These are phyloP conservation scores for Catharus bicknelli DNA, from an alignment of 2,113 vertebrate species.

Conservation along the genomic window DNA sequence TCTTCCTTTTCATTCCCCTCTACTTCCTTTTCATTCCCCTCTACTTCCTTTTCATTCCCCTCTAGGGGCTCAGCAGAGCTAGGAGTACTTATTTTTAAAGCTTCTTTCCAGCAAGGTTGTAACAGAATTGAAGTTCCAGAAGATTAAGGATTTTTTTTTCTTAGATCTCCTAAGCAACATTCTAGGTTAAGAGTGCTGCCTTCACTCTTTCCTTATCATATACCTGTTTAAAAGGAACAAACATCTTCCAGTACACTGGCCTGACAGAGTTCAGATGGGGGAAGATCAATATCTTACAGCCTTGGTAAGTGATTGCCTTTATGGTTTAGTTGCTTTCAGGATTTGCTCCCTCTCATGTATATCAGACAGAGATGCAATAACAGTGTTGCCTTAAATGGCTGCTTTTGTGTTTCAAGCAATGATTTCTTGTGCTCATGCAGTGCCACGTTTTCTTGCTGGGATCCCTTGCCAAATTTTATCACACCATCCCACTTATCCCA, in stretches of 20 bases:
- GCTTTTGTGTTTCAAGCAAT: slow-evolving; percentile 22
- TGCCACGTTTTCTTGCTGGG: background rate
- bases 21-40: background rate
- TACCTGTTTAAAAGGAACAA: slow-evolving; percentile 43
- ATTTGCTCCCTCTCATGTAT: slow-evolving; percentile 30
- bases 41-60: background rate
- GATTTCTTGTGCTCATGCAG: background rate
- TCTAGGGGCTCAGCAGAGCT: background rate
- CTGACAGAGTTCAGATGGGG: background rate
- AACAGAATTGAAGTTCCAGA: background rate
- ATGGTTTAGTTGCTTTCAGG: slow-evolving; percentile 27
- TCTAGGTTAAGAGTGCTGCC: slow-evolving; percentile 11
- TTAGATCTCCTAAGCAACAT: slow-evolving; percentile 37
- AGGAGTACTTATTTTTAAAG: slow-evolving; percentile 14
- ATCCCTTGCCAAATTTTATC: background rate
- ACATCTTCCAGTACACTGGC: background rate
- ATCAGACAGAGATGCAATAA: background rate
- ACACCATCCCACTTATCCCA: background rate
- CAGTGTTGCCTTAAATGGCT: background rate
- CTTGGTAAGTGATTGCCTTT: slow-evolving; percentile 26
- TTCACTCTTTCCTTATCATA: slow-evolving; percentile 27
- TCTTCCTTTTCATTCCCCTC: background rate
- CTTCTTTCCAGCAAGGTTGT: background rate
- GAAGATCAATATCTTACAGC: slow-evolving; percentile 54
- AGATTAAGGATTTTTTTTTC: slow-evolving; percentile 25